A percentile compares a stretch with the other conserved stretches of the same genome.
Evolutionary conservation across 1,140 invertebrate species (phyloP).

Genomic region (Magallana angulata): DNA sequence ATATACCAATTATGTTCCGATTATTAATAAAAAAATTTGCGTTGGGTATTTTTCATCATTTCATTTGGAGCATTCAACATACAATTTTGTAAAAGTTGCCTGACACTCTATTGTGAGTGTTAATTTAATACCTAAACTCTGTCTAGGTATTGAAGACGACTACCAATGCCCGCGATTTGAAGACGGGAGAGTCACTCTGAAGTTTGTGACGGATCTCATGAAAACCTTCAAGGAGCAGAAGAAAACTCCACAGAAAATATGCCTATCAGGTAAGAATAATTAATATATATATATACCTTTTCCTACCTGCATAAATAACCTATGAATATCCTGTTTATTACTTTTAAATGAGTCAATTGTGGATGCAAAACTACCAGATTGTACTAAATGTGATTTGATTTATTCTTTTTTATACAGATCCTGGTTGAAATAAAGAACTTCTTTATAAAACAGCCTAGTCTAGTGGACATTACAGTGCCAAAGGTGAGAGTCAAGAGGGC

Average conservation of each 20-base stretch:
- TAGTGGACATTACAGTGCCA: conserved; percentile 93
- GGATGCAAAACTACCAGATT: no score
- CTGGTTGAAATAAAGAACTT: conserved; percentile 93
- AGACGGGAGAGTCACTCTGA: conserved; percentile 88
- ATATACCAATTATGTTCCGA: no score
- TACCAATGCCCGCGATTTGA: conserved; percentile 95
- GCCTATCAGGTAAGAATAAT: conserved; percentile 91
- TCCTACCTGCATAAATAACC: no score
- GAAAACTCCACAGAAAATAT: conserved; percentile 94
- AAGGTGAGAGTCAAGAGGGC: conserved; percentile 79
- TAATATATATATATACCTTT: no score
- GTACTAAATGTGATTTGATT: background rate
- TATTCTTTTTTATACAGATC: conserved; percentile 85
- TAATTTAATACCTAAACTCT: background rate
- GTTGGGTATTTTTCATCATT: no score
- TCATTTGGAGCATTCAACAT: no score
- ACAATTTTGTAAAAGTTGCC: no score
- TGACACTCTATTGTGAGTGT: no score
- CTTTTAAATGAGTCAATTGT: no score
- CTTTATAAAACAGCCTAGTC: conserved; percentile 90
- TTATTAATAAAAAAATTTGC: no score
- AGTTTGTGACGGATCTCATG: conserved; percentile 89
- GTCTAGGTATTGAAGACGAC: conserved; percentile 93
- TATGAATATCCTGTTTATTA: no score
- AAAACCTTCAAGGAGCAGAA: conserved; percentile 94